Conservation (phyloP, 2,113 vertebrate species). For the Silurus glanis region DNA sequence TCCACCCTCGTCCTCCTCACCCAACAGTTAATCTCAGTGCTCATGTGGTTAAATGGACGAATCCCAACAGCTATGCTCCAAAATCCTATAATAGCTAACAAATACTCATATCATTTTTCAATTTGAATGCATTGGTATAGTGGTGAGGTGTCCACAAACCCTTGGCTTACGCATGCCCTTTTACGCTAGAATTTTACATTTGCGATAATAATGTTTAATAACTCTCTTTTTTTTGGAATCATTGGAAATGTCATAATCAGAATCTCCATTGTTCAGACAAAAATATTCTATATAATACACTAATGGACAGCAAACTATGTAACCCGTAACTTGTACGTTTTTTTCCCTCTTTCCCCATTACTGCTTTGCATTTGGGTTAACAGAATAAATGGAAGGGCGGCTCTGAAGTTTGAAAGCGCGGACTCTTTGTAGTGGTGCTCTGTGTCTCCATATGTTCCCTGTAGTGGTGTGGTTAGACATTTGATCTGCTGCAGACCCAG, state of each 20-base stretch:
- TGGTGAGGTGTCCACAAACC: background rate
- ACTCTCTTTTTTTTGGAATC: no score
- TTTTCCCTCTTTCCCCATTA: background rate
- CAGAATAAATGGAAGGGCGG: background rate
- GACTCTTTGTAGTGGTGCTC: background rate
- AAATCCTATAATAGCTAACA: background rate
- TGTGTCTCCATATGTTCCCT: constrained; percentile 32
- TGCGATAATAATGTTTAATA: background rate
- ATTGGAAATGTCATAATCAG: background rate
- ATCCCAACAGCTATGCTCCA: background rate
- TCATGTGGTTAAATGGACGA: background rate
- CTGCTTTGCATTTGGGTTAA: background rate
- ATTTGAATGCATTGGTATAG: background rate
- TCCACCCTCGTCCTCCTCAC: background rate
- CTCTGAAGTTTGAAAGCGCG: background rate
- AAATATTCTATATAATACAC: background rate
- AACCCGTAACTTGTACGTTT: background rate
- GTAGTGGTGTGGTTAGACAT: background rate
- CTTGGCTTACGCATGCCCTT: background rate
- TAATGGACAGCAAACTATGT: background rate
- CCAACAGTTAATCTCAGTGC: background rate
- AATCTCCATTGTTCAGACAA: background rate
- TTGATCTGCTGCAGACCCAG: background rate
- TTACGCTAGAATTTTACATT: background rate
- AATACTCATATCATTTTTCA: no score